phyloP scores from a whole-genome alignment of 2,888 invertebrate genomes.

The Neocrepidodera transversa region DNA sequence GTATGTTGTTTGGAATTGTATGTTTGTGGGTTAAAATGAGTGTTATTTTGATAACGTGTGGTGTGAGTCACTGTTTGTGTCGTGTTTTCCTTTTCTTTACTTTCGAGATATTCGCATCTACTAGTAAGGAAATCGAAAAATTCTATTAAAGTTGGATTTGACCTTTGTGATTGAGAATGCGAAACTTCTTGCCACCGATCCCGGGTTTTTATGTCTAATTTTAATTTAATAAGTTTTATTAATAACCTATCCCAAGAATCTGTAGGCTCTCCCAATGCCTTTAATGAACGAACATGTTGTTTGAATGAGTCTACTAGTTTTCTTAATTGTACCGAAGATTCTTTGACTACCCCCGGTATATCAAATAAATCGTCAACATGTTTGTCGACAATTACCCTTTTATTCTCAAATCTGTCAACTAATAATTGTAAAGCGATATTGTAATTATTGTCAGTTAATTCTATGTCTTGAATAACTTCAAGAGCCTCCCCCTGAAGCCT shows the following conservation, averaged over 20 bases:
- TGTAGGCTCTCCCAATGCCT: constrained; percentile 1
- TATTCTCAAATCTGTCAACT: neutral
- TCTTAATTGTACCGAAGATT: neutral
- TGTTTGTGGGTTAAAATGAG: neutral
- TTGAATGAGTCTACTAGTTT: neutral
- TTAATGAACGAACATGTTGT: neutral
- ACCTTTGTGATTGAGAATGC: neutral
- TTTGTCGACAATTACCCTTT: neutral
- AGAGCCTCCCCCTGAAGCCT: neutral
- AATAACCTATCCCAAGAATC: constrained; percentile 7
- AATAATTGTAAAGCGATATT: neutral
- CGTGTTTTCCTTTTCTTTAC: neutral
- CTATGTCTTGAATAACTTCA: neutral
- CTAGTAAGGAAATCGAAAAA: neutral
- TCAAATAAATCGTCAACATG: neutral
- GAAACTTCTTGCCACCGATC: neutral
- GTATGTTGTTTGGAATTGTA: neutral
- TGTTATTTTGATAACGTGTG: neutral
- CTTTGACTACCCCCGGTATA: neutral
- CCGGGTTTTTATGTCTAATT: neutral
- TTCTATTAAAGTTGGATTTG: neutral
- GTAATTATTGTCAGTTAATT: constrained; percentile 3
- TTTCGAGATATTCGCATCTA: constrained; percentile 4
- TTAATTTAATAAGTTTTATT: constrained; percentile 1
- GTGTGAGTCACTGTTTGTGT: neutral